These are phyloP conservation scores for Trachymyrmex cornetzi DNA, from an alignment of 1,140 invertebrate genomes.

Conservation along the genomic window DNA sequence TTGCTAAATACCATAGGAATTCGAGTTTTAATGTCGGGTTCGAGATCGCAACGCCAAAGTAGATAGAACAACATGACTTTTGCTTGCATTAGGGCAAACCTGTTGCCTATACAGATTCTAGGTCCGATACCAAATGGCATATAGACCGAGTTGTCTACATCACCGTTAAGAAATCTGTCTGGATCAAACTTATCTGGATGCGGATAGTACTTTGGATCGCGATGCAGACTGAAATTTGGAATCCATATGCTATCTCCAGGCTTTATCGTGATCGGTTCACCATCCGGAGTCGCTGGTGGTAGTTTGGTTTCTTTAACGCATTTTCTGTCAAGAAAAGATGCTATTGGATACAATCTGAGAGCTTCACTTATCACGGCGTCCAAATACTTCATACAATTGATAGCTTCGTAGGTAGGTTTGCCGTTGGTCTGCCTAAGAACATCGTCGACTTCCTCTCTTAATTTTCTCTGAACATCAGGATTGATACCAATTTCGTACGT, in stretches of 20 bases:
- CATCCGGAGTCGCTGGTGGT: conserved; percentile 14
- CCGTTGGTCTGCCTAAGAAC: neutral
- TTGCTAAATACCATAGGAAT: conserved; percentile 63
- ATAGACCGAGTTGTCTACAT: neutral
- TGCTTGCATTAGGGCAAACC: conserved; percentile 78
- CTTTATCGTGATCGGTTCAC: neutral
- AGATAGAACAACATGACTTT: conserved; percentile 79
- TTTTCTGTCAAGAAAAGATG: conserved; percentile 3
- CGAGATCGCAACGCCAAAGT: conserved; percentile 72
- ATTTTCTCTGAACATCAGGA: neutral
- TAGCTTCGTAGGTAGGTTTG: neutral
- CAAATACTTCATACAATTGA: neutral
- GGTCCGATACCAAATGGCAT: conserved; percentile 84
- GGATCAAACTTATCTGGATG: conserved; percentile 54
- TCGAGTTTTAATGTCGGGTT: conserved; percentile 70
- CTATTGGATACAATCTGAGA: neutral
- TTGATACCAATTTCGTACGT: neutral
- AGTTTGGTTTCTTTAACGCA: conserved; percentile 60
- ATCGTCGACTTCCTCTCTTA: neutral
- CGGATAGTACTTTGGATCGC: conserved; percentile 25
- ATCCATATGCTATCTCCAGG: conserved; percentile 41
- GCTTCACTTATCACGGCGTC: conserved; percentile 18
- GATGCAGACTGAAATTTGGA: neutral
- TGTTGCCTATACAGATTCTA: conserved; percentile 85
- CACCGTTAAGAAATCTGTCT: conserved; percentile 26